Conservation (phyloP, 2,888 invertebrate genomes). For the Pilophorus perplexus region DNA sequence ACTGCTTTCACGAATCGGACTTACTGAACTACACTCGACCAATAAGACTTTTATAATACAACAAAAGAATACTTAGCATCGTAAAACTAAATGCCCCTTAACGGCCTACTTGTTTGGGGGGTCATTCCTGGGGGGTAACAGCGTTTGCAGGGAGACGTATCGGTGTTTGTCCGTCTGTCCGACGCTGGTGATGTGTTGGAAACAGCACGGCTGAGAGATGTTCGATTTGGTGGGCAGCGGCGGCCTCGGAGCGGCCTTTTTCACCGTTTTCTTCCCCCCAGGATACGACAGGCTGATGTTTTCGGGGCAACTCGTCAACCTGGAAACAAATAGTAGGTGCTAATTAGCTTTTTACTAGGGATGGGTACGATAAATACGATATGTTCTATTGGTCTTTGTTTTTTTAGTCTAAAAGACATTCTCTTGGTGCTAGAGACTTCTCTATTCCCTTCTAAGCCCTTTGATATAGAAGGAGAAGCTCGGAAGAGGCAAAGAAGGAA, state of each 20-base stretch:
- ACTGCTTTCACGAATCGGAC: too few relatives aligned
- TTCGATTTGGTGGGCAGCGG: conserved; percentile 72
- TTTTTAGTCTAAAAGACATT: too few relatives aligned
- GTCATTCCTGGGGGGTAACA: conserved; percentile 54
- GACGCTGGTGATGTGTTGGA: conserved; percentile 77
- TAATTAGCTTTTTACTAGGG: too few relatives aligned
- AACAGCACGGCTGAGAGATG: conserved; percentile 81
- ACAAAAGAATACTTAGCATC: too few relatives aligned
- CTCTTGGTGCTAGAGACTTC: too few relatives aligned
- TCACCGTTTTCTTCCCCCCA: conserved; percentile 54
- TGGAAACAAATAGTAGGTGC: too few relatives aligned
- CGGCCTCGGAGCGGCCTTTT: conserved; percentile 58
- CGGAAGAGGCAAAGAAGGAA: too few relatives aligned
- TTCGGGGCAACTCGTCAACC: conserved; percentile 69
- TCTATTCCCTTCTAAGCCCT: too few relatives aligned
- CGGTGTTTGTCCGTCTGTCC: conserved; percentile 60
- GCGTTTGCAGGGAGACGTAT: conserved; percentile 63
- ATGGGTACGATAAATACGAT: not conserved
- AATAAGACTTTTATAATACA: too few relatives aligned
- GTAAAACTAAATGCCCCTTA: too few relatives aligned
- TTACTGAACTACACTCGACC: too few relatives aligned
- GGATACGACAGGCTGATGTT: conserved; percentile 72
- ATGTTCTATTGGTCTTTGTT: not conserved
- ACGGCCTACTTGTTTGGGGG: conserved; percentile 37
- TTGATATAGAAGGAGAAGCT: too few relatives aligned